These are phyloP conservation scores for Phortica variegata DNA, from an alignment of 1,140 invertebrate species.

Conservation along the genomic window DNA sequence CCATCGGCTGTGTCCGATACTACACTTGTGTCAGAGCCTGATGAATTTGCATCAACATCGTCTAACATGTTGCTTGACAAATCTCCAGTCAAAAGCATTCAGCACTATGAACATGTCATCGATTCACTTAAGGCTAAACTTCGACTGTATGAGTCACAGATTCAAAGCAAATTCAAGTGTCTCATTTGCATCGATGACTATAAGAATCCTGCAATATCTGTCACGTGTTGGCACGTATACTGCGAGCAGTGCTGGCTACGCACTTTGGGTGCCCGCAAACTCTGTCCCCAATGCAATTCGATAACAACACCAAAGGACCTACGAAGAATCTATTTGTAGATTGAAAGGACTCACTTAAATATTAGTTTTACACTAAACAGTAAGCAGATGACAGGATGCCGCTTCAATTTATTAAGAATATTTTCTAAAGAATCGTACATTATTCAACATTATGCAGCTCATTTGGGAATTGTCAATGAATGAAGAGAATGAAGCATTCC, in stretches of 20 bases:
- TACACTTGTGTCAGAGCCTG: no score
- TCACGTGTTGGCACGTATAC: slow-evolving; percentile 95
- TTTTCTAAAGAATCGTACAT: no score
- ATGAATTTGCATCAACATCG: neutral
- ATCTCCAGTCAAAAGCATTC: slow-evolving; percentile 11
- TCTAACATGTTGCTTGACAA: slow-evolving; percentile 15
- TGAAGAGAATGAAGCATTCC: no score
- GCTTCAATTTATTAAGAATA: no score
- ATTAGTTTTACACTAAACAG: no score
- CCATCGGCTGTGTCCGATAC: neutral
- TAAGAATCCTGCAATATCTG: slow-evolving; percentile 87
- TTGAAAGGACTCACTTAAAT: no score
- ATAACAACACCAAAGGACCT: slow-evolving; percentile 87
- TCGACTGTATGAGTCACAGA: slow-evolving; percentile 65
- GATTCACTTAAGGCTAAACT: slow-evolving; percentile 72
- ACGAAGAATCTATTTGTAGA: slow-evolving; percentile 84
- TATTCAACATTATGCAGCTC: no score
- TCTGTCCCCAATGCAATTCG: slow-evolving; percentile 93
- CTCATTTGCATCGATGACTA: slow-evolving; percentile 87
- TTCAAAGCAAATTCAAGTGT: slow-evolving; percentile 66
- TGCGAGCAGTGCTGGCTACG: slow-evolving; percentile 93
- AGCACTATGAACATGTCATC: slow-evolving; percentile 64
- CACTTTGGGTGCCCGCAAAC: slow-evolving; percentile 85
- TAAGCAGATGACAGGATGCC: no score
- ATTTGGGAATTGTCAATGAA: no score